Base-by-base conservation (phyloP, 1,140 invertebrate genomes). In the Zaprionus davidi region DNA sequence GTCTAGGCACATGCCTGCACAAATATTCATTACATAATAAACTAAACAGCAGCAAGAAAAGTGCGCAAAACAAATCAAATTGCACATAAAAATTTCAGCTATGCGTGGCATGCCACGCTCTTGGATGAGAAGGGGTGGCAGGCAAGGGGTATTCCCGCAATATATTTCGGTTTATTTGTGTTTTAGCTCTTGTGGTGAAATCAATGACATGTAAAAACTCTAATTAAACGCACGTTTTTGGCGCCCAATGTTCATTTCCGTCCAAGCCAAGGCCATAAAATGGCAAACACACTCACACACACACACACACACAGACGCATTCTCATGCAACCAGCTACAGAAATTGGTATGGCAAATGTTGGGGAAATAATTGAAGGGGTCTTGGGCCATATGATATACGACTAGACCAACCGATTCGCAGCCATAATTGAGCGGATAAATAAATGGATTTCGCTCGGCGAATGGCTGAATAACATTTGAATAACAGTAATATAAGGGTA, bases 11-110 rank as follows among this genome's bases (percentile, higher is more conserved):
- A 70, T 71, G 67, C 72, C 72, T 71, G 57, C n/a, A 53, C 78
- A 88, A 88, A 88, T 88, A 88, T 88, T 88, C 81, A 88, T 84
- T 88, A 90, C 78, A 81, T 88, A 88, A 88, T 84, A 88, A 88
- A 90, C 84, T 90, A 76, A 88, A 79, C 71, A 75, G 38, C 51
- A 66, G 55, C 41, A 57, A 28, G 63, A 72, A 64, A 76, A 79
- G 63, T 76, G 67, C 72, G 75, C 49, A 64, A 64, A 26, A 74
- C 68, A 79, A 79, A 79, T 76, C 77, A 79, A 79, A 79, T 76
- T 72, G 64, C 63, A 76, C 77, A 76, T 67, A 76, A 64, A 79
- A 66, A 79, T 71, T 57, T 67, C 46, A 66, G 67, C 73, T 44
- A 81, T 81, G 69, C 70, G 75, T 70, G 65, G 55, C 66, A 65